Evolutionary conservation across 2,113 vertebrate species (phyloP).

Genomic region (Dolichallabes microphthalmus): DNA sequence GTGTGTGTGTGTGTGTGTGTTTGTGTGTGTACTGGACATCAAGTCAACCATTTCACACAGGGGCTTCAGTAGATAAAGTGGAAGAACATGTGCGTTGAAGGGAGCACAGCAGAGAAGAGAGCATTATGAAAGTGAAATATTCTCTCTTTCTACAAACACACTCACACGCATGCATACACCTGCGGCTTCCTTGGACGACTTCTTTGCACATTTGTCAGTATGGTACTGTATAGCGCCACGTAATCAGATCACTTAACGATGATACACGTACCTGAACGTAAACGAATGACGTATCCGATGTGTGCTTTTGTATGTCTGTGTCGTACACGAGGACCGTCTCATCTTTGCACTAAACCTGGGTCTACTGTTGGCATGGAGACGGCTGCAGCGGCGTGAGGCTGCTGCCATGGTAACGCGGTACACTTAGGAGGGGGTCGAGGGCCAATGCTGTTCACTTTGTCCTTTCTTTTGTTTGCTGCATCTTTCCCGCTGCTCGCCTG

Average conservation of each 20-base stretch:
- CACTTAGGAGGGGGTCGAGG: constrained; percentile 63
- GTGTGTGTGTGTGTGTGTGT: not conserved
- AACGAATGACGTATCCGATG: constrained; percentile 4
- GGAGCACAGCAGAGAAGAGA: constrained; percentile 25
- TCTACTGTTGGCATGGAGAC: constrained; percentile 74
- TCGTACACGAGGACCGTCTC: constrained; percentile 68
- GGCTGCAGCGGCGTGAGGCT: constrained; percentile 66
- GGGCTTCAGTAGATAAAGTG: constrained; percentile 35
- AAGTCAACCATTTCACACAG: constrained; percentile 23
- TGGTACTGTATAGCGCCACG: not conserved
- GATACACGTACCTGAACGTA: constrained; percentile 22
- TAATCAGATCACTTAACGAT: not conserved
- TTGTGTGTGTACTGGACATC: not conserved
- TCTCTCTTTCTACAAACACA: not conserved
- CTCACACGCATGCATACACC: constrained; percentile 35
- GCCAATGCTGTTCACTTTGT: constrained; percentile 59
- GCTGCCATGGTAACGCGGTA: constrained; percentile 74
- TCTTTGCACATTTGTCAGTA: not conserved
- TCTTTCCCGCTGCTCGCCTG: constrained; percentile 39
- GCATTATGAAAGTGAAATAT: constrained; percentile 29
- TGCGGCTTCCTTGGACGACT: constrained; percentile 28
- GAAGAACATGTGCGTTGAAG: not conserved
- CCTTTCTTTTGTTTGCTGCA: constrained; percentile 48
- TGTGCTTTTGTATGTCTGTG: constrained; percentile 41
- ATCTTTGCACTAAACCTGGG: constrained; percentile 63